Conservation (phyloP, 2,888 invertebrate species). For the Sylvicola fuscatus region DNA sequence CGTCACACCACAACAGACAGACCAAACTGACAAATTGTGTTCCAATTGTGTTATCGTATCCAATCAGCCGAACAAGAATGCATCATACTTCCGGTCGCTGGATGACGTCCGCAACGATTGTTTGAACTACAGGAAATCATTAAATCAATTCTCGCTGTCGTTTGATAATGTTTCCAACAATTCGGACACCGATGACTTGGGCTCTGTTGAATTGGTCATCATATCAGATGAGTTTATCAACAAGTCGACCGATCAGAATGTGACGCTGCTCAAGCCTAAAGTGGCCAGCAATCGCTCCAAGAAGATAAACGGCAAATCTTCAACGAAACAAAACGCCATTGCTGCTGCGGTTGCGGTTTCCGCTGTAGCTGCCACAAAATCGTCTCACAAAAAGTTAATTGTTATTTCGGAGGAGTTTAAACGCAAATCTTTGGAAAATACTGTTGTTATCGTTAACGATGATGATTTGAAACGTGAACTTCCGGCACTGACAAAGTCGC, state of each 20-base stretch:
- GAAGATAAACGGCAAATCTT: background rate
- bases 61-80: background rate
- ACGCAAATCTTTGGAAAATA: constrained; percentile 9
- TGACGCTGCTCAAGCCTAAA: constrained; percentile 8
- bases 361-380: background rate
- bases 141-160: constrained; percentile 6
- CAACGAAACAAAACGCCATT: background rate
- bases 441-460: constrained; percentile 7
- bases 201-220: constrained; percentile 11
- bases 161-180: constrained; percentile 7
- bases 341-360: background rate
- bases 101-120: constrained; percentile 1
- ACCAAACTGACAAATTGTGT: too few relatives aligned
- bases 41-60: too few relatives aligned
- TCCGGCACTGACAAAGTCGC: background rate
- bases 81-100: constrained; percentile 2
- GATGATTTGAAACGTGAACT: background rate
- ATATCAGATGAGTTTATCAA: constrained; percentile 11
- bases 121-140: background rate
- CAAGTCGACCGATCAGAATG: constrained; percentile 9
- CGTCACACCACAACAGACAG: too few relatives aligned
- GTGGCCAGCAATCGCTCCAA: background rate
- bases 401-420: constrained; percentile 10
- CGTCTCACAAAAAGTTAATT: constrained; percentile 7
- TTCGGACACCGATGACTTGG: constrained; percentile 7